Conservation (phyloP, 64 coral and sea anemone species). For the Dendrophyllia cribrosa region DNA sequence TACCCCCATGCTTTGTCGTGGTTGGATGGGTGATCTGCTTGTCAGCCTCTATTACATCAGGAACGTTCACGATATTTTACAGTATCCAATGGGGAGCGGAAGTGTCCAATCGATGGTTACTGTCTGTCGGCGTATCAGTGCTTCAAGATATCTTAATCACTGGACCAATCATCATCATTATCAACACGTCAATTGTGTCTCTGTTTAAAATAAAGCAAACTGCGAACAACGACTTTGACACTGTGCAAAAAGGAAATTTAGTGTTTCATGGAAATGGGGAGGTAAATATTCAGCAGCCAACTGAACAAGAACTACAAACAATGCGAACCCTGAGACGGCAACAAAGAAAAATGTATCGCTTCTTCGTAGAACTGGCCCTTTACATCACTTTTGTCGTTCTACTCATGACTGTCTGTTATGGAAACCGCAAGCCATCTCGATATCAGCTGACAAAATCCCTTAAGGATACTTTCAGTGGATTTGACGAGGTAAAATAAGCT, state of each 20-base stretch:
- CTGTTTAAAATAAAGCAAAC: conserved; percentile 26
- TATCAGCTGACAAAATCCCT: conserved; percentile 49
- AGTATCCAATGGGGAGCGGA: conserved; percentile 90
- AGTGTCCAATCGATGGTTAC: conserved; percentile 74
- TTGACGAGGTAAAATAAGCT: conserved; percentile 36
- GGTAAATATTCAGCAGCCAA: neutral
- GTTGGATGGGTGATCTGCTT: conserved; percentile 83
- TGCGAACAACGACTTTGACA: conserved; percentile 12
- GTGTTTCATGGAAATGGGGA: conserved; percentile 10
- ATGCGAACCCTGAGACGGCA: conserved; percentile 9
- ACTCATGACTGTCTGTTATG: conserved; percentile 68
- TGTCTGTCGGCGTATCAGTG: conserved; percentile 65
- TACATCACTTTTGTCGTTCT: conserved; percentile 56
- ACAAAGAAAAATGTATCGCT: conserved; percentile 55
- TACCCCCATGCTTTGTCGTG: conserved; percentile 66
- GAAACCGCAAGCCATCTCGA: conserved; percentile 17
- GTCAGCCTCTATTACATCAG: conserved; percentile 46
- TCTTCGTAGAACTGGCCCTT: conserved; percentile 11
- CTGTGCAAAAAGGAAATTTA: neutral
- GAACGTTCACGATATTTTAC: conserved; percentile 67
- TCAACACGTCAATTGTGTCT: conserved; percentile 47
- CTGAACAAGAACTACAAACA: neutral
- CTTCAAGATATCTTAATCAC: conserved; percentile 78
- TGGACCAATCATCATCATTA: conserved; percentile 63
- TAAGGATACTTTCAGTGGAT: conserved; percentile 35